Percentiles rank a stretch among this genome's conserved stretches.
phyloP scores from a whole-genome alignment of 2,888 invertebrate species.

The Hirtodrosophila alboralis region DNA sequence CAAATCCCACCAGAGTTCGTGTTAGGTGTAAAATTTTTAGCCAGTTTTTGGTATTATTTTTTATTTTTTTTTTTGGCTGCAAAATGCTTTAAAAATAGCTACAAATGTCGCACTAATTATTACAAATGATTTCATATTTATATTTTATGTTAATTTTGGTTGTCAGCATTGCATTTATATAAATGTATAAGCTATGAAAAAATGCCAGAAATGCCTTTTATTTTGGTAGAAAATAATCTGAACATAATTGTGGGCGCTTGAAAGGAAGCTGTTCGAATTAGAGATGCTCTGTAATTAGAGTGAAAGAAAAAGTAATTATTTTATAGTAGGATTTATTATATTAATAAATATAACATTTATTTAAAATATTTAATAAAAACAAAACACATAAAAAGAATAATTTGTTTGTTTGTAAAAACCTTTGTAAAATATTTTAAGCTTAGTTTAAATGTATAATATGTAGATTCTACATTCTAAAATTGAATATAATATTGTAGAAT shows the following conservation, averaged over 20 bases:
- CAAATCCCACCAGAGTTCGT: background rate
- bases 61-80: conserved; percentile 29
- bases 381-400: too few relatives aligned
- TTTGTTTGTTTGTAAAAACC: too few relatives aligned
- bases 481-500: too few relatives aligned
- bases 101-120: conserved; percentile 72
- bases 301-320: too few relatives aligned
- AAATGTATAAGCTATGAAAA: conserved; percentile 44
- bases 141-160: conserved; percentile 58
- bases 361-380: too few relatives aligned
- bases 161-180: conserved; percentile 57
- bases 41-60: background rate
- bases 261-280: background rate
- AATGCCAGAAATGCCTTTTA: conserved; percentile 56
- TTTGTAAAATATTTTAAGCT: too few relatives aligned
- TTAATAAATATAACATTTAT: too few relatives aligned
- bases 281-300: conserved; percentile 2
- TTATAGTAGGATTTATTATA: too few relatives aligned
- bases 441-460: too few relatives aligned
- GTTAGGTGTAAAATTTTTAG: background rate
- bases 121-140: conserved; percentile 73
- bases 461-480: too few relatives aligned
- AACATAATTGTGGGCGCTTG: background rate
- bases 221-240: conserved; percentile 14
- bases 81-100: conserved; percentile 53